Base-by-base conservation (phyloP, 2,797 vertebrate species). In the Tauraco hartlaubi region DNA sequence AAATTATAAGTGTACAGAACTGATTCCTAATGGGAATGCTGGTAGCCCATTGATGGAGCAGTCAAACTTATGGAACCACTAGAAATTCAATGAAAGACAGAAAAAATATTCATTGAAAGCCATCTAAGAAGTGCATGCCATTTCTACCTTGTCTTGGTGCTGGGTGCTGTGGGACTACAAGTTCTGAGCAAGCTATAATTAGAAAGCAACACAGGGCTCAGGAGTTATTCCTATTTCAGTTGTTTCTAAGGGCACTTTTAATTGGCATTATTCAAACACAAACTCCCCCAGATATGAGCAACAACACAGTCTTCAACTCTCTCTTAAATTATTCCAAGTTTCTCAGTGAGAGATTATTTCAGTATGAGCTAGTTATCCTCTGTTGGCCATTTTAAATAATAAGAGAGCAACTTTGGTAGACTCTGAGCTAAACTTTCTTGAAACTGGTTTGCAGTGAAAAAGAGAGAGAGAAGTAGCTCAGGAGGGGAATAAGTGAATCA, bases 231-330 rank as follows among this genome's bases (percentile, higher is more conserved):
- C 56, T 87, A 49, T 80, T 92, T 90, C 73, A 88, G 77, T 71
- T 75, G 0, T 69, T 82, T 92, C 89, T 88, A 56, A 87, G 67
- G 87, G 61, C 75, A 77, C 49, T 82, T 94, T 83, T 96, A 97
- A 94, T 91, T 85, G 78, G 72, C 78, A 77, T 77, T 91, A 88
- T 88, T 94, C 72, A 95, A 87, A 94, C 33, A 75, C 63, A 89
- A 79, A 89, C 75, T 79, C 81, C 89, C 61, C 80, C 66, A 92
- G 80, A 49, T 69, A 90, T 48, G 51, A 88, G 28, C 76, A 94
- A 93, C 2, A 21, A 69, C 51, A 77, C 4, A 68, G 58, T 48
- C 80, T 92, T 84, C 71, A 63, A n/a, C 25, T 81, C 37, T 84
- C 49, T 90, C 54, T 62, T 87, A 75, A 92, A 92, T 89, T 85